A percentile compares a stretch with the other conserved stretches of the same genome.
Evolutionary conservation across 2,888 invertebrate genomes (phyloP).

Genomic region (Agriopis marginaria): DNA sequence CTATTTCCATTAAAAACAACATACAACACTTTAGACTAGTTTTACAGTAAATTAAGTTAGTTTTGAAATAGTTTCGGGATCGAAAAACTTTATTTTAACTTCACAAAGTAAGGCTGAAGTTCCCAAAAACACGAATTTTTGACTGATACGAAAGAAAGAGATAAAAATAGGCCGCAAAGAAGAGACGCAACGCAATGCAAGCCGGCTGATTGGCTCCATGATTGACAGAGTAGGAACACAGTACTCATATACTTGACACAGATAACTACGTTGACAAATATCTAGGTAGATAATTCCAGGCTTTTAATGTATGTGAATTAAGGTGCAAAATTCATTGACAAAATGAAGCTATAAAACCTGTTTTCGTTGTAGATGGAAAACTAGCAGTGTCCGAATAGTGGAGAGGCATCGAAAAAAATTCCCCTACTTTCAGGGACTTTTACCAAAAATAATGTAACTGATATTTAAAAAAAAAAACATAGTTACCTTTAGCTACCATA

Average conservation of each 20-base stretch:
- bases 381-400: not conserved
- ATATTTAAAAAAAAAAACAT: too few relatives aligned
- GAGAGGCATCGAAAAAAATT: not conserved
- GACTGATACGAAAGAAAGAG: conserved; percentile 61
- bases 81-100: conserved; percentile 57
- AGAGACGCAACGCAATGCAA: conserved; percentile 48
- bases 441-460: not conserved
- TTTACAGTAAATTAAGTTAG: conserved; percentile 32
- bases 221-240: conserved; percentile 7
- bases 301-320: not conserved
- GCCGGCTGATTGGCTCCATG: conserved; percentile 40
- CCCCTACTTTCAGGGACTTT: conserved; percentile 1
- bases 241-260: conserved; percentile 12
- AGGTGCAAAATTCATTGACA: not conserved
- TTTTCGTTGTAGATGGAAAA: conserved; percentile 17
- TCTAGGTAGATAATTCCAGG: not conserved
- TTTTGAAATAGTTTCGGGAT: conserved; percentile 19
- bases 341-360: not conserved
- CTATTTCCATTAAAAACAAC: conserved; percentile 32
- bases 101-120: conserved; percentile 48
- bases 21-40: conserved; percentile 38
- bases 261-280: conserved; percentile 21
- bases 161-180: conserved; percentile 35
- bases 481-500: too few relatives aligned
- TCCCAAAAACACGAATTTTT: conserved; percentile 58